Conservation (phyloP, 2,888 invertebrate genomes). For the Cantharis flavilabris region DNA sequence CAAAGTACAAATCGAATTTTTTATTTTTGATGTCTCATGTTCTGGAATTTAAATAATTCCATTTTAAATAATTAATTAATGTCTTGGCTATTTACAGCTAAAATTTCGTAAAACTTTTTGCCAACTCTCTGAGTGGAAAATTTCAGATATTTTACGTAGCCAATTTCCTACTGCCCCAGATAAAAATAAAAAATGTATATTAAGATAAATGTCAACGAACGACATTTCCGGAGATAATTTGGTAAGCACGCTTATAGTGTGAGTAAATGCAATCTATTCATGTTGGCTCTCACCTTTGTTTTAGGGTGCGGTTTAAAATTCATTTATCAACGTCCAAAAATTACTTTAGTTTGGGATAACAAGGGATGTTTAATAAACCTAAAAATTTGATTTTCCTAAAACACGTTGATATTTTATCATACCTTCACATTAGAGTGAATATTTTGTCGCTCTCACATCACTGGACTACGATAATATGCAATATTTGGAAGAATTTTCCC, state of each 20-base stretch:
- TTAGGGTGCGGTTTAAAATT: constrained; percentile 7
- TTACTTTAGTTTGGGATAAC: constrained; percentile 1
- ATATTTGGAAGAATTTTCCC: too few species aligned
- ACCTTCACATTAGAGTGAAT: background rate
- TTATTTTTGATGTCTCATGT: too few species aligned
- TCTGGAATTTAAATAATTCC: too few species aligned
- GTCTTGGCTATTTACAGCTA: too few species aligned
- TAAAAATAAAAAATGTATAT: background rate
- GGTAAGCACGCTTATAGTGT: background rate
- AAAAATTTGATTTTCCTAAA: background rate
- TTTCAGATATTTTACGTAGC: background rate
- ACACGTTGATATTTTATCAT: background rate
- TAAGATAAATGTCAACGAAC: background rate
- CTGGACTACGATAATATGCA: too few species aligned
- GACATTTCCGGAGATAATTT: background rate
- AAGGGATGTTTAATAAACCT: background rate
- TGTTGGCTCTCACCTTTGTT: background rate
- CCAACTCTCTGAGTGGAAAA: background rate
- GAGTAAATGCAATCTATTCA: background rate
- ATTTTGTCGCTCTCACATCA: background rate
- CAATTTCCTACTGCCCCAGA: background rate
- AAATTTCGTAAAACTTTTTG: too few species aligned
- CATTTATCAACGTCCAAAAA: constrained; percentile 4
- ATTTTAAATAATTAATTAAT: too few species aligned
- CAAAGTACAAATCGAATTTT: too few species aligned